These are phyloP conservation scores for Notiomystis cincta DNA, from an alignment of 2,113 vertebrate genomes.

Conservation along the genomic window DNA sequence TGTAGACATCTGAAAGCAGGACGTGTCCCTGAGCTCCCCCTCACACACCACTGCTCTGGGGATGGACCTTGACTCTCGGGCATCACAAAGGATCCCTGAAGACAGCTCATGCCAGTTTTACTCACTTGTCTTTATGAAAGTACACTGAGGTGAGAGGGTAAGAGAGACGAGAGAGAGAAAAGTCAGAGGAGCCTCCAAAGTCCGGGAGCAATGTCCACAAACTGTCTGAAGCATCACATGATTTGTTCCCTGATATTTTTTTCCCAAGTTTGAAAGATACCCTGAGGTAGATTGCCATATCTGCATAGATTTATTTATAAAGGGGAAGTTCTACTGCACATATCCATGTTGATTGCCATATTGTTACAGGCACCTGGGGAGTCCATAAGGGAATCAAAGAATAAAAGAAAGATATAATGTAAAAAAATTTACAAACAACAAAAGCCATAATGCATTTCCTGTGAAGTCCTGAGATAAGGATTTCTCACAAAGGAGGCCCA, in stretches of 20 bases:
- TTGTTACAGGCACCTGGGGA: neutral
- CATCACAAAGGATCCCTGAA: neutral
- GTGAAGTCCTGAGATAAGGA: neutral
- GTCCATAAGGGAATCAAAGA: neutral
- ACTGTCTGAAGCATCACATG: neutral
- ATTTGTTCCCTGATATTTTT: neutral
- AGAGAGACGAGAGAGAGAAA: neutral
- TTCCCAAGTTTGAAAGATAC: neutral
- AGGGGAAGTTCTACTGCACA: neutral
- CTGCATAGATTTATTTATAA: conserved; percentile 14
- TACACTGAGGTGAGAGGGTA: neutral
- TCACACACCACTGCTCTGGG: neutral
- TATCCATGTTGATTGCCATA: neutral
- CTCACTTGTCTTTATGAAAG: neutral
- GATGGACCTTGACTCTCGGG: neutral
- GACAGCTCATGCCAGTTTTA: neutral
- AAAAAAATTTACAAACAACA: neutral
- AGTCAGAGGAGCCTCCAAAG: neutral
- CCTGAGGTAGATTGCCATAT: neutral
- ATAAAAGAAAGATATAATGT: neutral
- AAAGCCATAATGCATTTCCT: neutral
- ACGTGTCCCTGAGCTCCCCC: neutral
- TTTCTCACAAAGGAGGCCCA: neutral
- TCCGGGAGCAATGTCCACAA: neutral
- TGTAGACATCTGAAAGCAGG: neutral